Base-by-base conservation (phyloP, 2,113 vertebrate genomes). In the Neodon shergylaensis region DNA sequence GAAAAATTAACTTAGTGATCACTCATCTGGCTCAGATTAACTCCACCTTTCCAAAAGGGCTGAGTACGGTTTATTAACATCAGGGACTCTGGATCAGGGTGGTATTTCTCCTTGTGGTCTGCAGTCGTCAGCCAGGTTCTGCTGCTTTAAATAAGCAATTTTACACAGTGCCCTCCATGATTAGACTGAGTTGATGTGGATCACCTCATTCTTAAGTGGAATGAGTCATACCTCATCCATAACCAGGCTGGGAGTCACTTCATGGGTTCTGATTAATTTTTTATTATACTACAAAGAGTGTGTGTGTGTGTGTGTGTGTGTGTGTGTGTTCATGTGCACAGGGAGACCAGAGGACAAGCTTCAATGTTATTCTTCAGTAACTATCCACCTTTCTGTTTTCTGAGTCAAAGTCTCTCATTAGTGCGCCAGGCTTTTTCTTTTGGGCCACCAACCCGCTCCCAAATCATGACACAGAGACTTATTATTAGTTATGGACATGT, bases 1-100 rank as follows among this genome's bases (percentile, higher is more conserved):
- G 84, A 93, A 85, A 90, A 68, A 94, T 88, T 85, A 89, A 93
- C 85, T 90, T 39, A 24, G 5, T 86, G 68, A 94, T 92, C 31
- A 68, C 31, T 72, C 88, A 52, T 52, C 92, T 92, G 47, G 14
- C 39, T 96, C 86, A 65, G 49, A 86, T 74, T 83, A 94, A 58
- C 5, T 89, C 85, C 86, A n/a, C 21, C 22, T 85, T 42, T 70
- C 11, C n/a, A 61, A 94, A 94, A 95, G 3, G n/a, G 65, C 9
- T 77, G 42, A 78, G n/a, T 19, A 3, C 0, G 10, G 36, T 93
- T 83, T 92, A 44, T 90, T 63, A 74, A 90, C 10, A 7, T 70
- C 49, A 93, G 79, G 63, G 94, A 73, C 31, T 44, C 39, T 21
- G 79, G 19, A 70, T 68, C 44, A 78, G 78, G 36, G 70, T 31